These are phyloP conservation scores for Ladona fulva DNA, from an alignment of 1,140 invertebrate genomes.

Conservation along the genomic window DNA sequence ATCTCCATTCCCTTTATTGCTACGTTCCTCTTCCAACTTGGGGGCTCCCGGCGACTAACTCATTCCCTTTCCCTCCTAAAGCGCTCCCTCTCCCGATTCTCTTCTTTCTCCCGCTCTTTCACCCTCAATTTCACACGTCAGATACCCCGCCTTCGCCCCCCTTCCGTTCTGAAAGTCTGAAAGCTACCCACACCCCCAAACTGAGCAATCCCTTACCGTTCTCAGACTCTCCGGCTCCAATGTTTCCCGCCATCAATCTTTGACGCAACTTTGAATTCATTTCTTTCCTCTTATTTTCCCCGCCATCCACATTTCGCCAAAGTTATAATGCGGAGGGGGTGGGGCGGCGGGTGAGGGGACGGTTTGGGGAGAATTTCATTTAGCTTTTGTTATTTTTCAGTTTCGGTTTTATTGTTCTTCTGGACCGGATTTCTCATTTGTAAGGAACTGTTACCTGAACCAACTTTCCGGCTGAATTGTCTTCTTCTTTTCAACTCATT, in stretches of 20 bases:
- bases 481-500: too few species aligned
- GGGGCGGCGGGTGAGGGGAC: too few species aligned
- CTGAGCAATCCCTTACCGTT: not conserved
- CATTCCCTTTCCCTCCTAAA: not conserved
- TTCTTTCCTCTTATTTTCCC: slow-evolving; percentile 1
- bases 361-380: too few species aligned
- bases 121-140: slow-evolving; percentile 12
- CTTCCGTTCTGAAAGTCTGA: too few species aligned
- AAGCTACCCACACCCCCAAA: not conserved
- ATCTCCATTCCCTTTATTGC: too few species aligned
- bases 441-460: not conserved
- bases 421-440: not conserved
- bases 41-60: not conserved
- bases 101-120: slow-evolving; percentile 18
- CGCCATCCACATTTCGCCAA: not conserved
- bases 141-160: not conserved
- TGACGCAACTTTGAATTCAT: not conserved
- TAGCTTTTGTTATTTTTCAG: too few species aligned
- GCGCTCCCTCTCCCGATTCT: slow-evolving; percentile 14
- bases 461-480: not conserved
- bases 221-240: slow-evolving; percentile 8
- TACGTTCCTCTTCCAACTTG: not conserved
- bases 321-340: too few species aligned
- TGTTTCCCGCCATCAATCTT: not conserved
- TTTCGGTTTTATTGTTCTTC: not conserved